Percentiles rank a stretch among this genome's conserved stretches.
These are phyloP conservation scores for Phyllotis vaccarum DNA, from an alignment of 2,797 vertebrate genomes.

Conservation along the genomic window DNA sequence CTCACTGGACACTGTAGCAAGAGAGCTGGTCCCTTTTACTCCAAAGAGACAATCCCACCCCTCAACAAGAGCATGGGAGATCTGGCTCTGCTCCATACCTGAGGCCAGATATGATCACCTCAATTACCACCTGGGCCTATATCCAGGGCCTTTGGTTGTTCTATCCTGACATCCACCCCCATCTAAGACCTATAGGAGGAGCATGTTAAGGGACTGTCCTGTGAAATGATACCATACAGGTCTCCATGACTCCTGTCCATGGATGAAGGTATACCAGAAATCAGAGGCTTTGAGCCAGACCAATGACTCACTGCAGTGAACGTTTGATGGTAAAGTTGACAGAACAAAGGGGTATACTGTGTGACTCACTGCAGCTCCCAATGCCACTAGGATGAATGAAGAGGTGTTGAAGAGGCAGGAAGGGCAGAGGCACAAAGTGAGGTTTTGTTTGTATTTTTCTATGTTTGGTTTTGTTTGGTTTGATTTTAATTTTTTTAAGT, in stretches of 20 bases:
- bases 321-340: not conserved
- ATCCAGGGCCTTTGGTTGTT: not conserved
- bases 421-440: not conserved
- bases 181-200: not conserved
- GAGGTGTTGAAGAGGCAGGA: not conserved
- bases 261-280: not conserved
- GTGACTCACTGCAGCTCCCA: not conserved
- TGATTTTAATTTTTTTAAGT: not conserved
- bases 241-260: not conserved
- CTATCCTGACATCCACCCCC: not conserved
- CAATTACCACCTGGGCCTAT: too few relatives aligned
- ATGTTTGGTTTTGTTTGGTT: not conserved
- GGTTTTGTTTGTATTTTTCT: not conserved
- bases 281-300: not conserved
- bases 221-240: not conserved
- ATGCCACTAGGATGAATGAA: not conserved
- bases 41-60: too few relatives aligned
- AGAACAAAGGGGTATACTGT: not conserved
- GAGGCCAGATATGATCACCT: too few relatives aligned
- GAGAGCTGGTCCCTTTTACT: too few relatives aligned
- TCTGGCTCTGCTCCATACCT: too few relatives aligned
- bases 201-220: not conserved
- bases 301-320: not conserved
- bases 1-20: too few relatives aligned
- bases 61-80: too few relatives aligned